Conservation (phyloP, 2,888 invertebrate genomes). For the Azorinus chamasolen region DNA sequence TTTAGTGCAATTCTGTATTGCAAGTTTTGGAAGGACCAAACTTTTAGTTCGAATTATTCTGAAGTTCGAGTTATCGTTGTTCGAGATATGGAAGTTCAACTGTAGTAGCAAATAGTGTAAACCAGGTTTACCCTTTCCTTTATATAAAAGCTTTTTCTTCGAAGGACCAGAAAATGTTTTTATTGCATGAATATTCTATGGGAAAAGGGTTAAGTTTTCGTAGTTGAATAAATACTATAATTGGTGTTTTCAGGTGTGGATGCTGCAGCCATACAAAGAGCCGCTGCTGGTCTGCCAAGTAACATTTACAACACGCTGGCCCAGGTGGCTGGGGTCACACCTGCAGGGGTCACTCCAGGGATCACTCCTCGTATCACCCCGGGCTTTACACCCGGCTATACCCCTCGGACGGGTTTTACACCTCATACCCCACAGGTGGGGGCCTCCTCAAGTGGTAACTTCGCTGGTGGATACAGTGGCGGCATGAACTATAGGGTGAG, state of each 20-base stretch:
- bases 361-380: conserved; percentile 64
- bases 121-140: too few species aligned
- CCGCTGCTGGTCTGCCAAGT: conserved; percentile 90
- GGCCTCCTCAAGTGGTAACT: conserved; percentile 89
- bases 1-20: too few species aligned
- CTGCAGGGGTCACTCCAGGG: conserved; percentile 78
- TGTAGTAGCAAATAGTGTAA: too few species aligned
- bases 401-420: conserved; percentile 67
- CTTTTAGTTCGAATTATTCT: too few species aligned
- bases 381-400: conserved; percentile 68
- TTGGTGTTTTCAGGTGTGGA: conserved; percentile 80
- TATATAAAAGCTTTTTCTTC: too few species aligned
- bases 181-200: too few species aligned
- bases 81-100: too few species aligned
- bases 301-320: conserved; percentile 91
- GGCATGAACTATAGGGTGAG: conserved; percentile 39
- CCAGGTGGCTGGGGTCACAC: conserved; percentile 91
- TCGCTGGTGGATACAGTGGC: conserved; percentile 78
- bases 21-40: too few species aligned
- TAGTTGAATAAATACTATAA: too few species aligned
- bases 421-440: conserved; percentile 64
- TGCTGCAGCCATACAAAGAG: conserved; percentile 89
- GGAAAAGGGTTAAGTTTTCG: too few species aligned
- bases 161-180: too few species aligned
- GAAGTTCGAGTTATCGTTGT: too few species aligned